Evolutionary conservation across 2,797 vertebrate genomes (phyloP), one percentile per base, ranked within the genome.

Genomic region (Sebastes steindachneri): DNA sequence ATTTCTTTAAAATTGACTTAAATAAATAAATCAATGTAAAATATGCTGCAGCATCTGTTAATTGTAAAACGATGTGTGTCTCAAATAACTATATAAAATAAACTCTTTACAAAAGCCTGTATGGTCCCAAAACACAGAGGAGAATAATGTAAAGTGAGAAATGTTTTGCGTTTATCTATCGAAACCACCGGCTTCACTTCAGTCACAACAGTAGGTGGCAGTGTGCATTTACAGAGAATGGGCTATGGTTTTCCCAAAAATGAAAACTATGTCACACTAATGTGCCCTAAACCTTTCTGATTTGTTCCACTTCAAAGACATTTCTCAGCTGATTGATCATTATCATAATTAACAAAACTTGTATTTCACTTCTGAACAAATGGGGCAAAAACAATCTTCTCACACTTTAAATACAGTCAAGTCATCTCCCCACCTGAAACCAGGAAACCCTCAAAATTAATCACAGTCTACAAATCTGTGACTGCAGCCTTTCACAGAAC

Each of bases 391-490:
- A 63, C 0, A 3, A 54, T 25, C 8, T 86, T 85, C 28, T 55
- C 64, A 68, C 25, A 51, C 65, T 57, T 59, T 2, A 3, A 57
- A 80, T 73, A 57, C 0, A 12, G 3, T n/a, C 1, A 29, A 83
- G 70, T 74, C 75, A 86, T 82, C 14, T 58, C 70, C 51, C 7
- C 7, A 78, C 14, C 7, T 6, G 79, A 91, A 91, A 91, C 76
- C 88, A 88, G 83, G 83, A 90, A 90, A 86, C 59, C 68, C 57
- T 65, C 53, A 71, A 48, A 70, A 1, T 26, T 9, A 90, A 92
- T 88, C 86, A 80, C 57, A 35, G 80, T 54, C n/a, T 26, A n/a
- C 7, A 28, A 84, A 91, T 87, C 87, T 83, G 26, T 11, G 1
- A 23, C 35, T 59, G 70, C 23, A 66, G 31, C 4, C 19, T 77